Base-by-base conservation (phyloP, 2,113 vertebrate genomes). In the Eulemur rufifrons region DNA sequence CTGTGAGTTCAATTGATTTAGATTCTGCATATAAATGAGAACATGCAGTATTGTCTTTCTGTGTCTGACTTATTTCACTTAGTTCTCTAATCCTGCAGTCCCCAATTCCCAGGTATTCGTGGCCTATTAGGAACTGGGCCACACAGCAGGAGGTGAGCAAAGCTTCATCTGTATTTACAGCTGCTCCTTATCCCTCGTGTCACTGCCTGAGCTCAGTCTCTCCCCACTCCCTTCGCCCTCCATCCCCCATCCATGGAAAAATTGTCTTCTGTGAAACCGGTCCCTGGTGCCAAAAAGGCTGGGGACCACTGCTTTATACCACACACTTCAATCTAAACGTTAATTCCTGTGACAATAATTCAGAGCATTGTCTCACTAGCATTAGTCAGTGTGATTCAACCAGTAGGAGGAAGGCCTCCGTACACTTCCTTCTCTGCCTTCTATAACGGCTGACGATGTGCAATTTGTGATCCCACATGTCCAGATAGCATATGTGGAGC, bases 161-260 rank as follows among this genome's bases (percentile, higher is more conserved):
- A 56, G 54, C 20, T 56, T 56, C 54, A 56, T 56, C 54, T 56
- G 54, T 56, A 56, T 56, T 56, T 56, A 21, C 54, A 56, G 54
- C 54, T 6, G 2, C 20, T 56, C 54, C 2, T 21, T 7, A 56
- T 56, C 18, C 3, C 54, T 56, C 2, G 2, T 1, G 7, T 56
- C 54, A 56, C 54, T 21, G 7, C 54, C 54, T 56, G 54, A 56
- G 20, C 54, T 56, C 20, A 20, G 3, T 5, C 52, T 54, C 18
- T 54, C 17, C 52, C 52, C 52, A 20, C 17, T 20, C 17, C 52
- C 52, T 20, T 15, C 5, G 2, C 2, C 18, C 52, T 17, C 52
- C 20, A 0, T 21, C 54, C 54, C 7, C 54, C 20, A 2, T 56
- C 54, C 20, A 8, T 56, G 54, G 6, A 56, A 56, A 56, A 21